Evolutionary conservation across 2,888 invertebrate species (phyloP).

Genomic region (Corythucha ciliata): DNA sequence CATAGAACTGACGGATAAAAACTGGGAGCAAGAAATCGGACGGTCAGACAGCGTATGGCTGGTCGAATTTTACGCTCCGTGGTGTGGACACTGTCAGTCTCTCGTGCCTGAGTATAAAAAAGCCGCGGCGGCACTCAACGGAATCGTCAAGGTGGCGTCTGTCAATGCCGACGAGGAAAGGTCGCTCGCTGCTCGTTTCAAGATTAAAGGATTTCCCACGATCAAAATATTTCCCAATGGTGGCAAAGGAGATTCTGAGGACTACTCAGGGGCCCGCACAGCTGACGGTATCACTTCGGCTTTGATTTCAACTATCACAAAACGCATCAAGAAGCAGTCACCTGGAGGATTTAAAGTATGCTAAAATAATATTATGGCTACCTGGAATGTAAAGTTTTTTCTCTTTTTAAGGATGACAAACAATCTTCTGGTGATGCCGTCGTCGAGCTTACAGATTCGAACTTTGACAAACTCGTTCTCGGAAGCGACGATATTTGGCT

Average conservation of each 20-base stretch:
- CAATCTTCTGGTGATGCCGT: constrained; percentile 51
- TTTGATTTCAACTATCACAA: too few species aligned
- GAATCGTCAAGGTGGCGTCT: constrained; percentile 87
- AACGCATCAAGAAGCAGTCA: too few species aligned
- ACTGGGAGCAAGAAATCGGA: constrained; percentile 76
- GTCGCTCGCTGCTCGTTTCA: constrained; percentile 66
- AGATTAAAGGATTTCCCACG: constrained; percentile 87
- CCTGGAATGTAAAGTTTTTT: too few species aligned
- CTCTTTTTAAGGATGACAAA: constrained; percentile 10
- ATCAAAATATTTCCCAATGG: constrained; percentile 88
- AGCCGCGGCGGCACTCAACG: constrained; percentile 86
- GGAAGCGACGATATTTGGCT: constrained; percentile 93
- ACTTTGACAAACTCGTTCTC: constrained; percentile 86
- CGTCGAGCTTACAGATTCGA: constrained; percentile 86
- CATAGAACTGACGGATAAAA: constrained; percentile 72
- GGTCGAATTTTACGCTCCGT: constrained; percentile 93
- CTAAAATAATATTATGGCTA: neutral
- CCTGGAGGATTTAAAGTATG: neutral
- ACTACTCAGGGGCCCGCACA: constrained; percentile 75
- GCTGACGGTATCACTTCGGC: constrained; percentile 77
- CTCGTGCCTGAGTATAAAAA: constrained; percentile 90
- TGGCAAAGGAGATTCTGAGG: constrained; percentile 71
- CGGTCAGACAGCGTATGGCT: constrained; percentile 85
- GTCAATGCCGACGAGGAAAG: constrained; percentile 87
- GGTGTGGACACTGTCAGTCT: constrained; percentile 88